A percentile compares a stretch with the other conserved stretches of the same genome.
Evolutionary conservation across 2,888 invertebrate genomes (phyloP).

Genomic region (Zeuzera pyrina): DNA sequence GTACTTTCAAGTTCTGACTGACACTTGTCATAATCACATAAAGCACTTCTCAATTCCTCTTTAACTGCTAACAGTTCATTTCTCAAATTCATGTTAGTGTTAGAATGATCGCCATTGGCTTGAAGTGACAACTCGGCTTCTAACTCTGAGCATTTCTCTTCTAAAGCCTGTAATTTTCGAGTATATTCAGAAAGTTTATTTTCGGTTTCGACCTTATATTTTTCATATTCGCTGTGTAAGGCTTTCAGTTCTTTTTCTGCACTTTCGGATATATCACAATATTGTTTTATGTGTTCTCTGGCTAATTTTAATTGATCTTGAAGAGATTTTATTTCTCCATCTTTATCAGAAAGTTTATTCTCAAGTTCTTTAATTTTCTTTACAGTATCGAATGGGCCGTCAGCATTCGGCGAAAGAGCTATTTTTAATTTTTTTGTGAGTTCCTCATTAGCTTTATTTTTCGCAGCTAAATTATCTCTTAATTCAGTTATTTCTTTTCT

Average conservation of each 20-base stretch:
- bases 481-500: constrained; percentile 73
- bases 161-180: constrained; percentile 61
- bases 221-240: constrained; percentile 72
- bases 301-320: constrained; percentile 81
- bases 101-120: constrained; percentile 75
- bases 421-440: constrained; percentile 78
- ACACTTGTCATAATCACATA: constrained; percentile 72
- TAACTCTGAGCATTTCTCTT: constrained; percentile 76
- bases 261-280: constrained; percentile 86
- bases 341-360: constrained; percentile 74
- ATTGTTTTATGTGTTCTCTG: constrained; percentile 86
- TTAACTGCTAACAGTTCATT: constrained; percentile 75
- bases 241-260: constrained; percentile 84
- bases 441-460: constrained; percentile 78
- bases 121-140: constrained; percentile 81
- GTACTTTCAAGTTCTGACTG: constrained; percentile 75
- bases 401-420: constrained; percentile 72
- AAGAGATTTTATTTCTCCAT: constrained; percentile 78
- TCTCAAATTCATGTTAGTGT: constrained; percentile 55
- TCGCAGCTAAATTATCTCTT: constrained; percentile 74
- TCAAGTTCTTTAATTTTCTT: constrained; percentile 81
- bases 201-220: constrained; percentile 74
- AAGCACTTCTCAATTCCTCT: constrained; percentile 73
- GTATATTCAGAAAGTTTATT: constrained; percentile 64
- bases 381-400: constrained; percentile 74